Evolutionary conservation across 2,888 invertebrate species (phyloP).

Genomic region (Orthonevra nobilis): DNA sequence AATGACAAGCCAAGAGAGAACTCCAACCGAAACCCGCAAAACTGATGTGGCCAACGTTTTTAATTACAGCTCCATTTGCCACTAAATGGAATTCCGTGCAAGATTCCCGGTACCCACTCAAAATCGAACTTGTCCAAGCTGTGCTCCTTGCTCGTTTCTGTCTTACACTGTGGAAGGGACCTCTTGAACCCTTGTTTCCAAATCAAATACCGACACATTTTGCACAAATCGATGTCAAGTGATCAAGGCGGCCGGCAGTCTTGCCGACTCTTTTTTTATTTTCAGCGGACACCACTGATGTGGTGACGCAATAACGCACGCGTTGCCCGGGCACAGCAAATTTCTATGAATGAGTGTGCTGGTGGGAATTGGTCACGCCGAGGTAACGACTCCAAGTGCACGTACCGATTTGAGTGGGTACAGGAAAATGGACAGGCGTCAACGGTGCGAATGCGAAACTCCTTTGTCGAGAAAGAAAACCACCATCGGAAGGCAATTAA

Average conservation of each 20-base stretch:
- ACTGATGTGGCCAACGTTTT: conserved; percentile 28
- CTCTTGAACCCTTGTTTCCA: conserved; percentile 58
- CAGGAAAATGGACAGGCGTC: conserved; percentile 15
- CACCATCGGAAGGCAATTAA: conserved; percentile 44
- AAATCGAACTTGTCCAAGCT: conserved; percentile 1
- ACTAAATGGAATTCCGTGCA: conserved; percentile 55
- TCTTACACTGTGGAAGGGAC: conserved; percentile 13
- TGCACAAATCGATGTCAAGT: conserved; percentile 57
- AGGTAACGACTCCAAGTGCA: background rate
- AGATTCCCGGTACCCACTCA: conserved; percentile 35
- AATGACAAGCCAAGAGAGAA: conserved; percentile 28
- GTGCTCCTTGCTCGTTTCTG: background rate
- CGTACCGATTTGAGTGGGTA: background rate
- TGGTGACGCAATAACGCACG: conserved; percentile 44
- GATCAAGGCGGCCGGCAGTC: conserved; percentile 19
- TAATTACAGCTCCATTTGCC: conserved; percentile 59
- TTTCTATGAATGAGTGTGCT: conserved; percentile 12
- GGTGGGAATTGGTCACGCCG: conserved; percentile 14
- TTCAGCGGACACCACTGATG: background rate
- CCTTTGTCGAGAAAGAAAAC: conserved; percentile 2
- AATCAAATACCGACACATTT: conserved; percentile 50
- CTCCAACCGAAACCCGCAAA: conserved; percentile 18
- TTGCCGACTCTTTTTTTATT: conserved; percentile 9
- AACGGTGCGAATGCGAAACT: too few species aligned
- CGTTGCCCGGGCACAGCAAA: background rate